Base-by-base conservation (phyloP, 2,113 vertebrate species). In the Oreochromis aureus region DNA sequence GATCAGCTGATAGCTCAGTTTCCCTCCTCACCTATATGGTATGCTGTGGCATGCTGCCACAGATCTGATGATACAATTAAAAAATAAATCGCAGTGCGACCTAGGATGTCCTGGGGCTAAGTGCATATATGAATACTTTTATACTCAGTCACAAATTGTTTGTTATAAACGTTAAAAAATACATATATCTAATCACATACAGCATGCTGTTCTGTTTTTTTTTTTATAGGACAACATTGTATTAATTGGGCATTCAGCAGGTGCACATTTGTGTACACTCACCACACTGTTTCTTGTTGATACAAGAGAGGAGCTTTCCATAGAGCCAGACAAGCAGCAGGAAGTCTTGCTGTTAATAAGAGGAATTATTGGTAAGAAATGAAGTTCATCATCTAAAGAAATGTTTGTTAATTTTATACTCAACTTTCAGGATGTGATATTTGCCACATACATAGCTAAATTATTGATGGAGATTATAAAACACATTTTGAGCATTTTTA, bases 231-330 rank as follows among this genome's bases (percentile, higher is more conserved):
- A 94, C 84, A 96, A 95, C 10, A 27, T 97, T 27, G 86, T 96
- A 55, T 89, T 97, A 63, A 91, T 96, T 12, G 96, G 96, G 22
- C 96, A 97, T 85, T 97, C 96, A 13, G 96, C 96, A 5, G 96
- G 96, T 13, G 96, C 95, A 48, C 96, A 96, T 86, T 86, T 97
- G 87, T 96, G 94, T 58, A 84, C 91, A 9, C 90, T 96, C 85
- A 93, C 94, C 36, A 79, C 89, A 6, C 89, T 96, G n/a, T 96
- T 97, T 91, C 93, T 97, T n/a, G 86, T 91, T 69, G 95, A 95
- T n/a, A 80, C 59, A 24, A 89, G 83, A 56, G 91, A 95, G 15
- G 95, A 96, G 86, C 93, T 96, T 55, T 92, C 91, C 79, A 95
- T 96, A 10, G 94, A 95, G 82, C 39, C 87, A 3, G 71, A 58